Evolutionary conservation across 2,797 vertebrate species (phyloP), one percentile per base, ranked within the genome.

Genomic region (Gymnothorax reevesii): DNA sequence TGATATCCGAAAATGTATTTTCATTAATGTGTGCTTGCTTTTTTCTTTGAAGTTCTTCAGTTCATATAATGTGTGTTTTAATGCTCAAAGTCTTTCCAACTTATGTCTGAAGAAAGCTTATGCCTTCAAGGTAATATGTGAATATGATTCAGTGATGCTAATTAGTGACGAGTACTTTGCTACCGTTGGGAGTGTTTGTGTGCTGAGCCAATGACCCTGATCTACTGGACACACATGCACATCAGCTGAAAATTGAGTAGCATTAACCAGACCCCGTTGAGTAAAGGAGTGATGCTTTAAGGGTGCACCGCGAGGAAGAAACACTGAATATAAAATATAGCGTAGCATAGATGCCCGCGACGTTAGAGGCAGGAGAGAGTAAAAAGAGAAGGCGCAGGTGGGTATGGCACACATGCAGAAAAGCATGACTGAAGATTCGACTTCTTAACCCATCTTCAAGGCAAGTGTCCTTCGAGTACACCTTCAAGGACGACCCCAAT

Each of bases 381-480:
- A 64, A 25, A 69, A n/a, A 69, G 64, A n/a, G 64, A 22, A 69
- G 64, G 22, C 9, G 3, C 55, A 20, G 25, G 73, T 52, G 52
- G 13, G 7, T 25, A 4, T 52, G 42, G 22, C 20, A 17, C 42
- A 77, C 4, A 73, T 1, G 27, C 69, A 73, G 25, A 42, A 77
- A 49, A 5, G 15, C 33, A 20, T 2, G 49, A 2, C 17, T 20
- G 2, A 52, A 13, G 15, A 49, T 20, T 49, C 13, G 73, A 49
- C 7, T 49, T 49, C 15, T 75, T 49, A 52, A 3, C 73, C 33
- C 10, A 33, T 10, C 13, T 73, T 90, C 87, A 84, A 89, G 88
- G 90, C 91, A 92, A 90, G 89, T 90, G 95, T 94, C 93, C 93
- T 95, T 93, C 89, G 93, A 92, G 93, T 90, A 94, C 95, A 96